These are phyloP conservation scores for Chlorodrepanis virens DNA, from an alignment of 2,113 vertebrate genomes.

Conservation along the genomic window DNA sequence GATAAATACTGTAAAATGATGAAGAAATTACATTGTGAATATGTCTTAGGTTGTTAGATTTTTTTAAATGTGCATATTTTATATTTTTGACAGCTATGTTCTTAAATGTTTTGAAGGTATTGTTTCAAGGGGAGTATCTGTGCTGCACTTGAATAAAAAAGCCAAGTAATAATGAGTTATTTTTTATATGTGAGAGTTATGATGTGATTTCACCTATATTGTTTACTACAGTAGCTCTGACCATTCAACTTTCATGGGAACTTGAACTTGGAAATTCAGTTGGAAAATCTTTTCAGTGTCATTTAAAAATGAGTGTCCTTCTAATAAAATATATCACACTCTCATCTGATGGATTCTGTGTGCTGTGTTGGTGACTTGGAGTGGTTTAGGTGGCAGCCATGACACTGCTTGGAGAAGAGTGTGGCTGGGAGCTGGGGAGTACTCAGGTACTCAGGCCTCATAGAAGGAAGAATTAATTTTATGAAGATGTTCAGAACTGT, in stretches of 20 bases:
- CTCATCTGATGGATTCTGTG: background rate
- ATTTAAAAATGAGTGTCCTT: background rate
- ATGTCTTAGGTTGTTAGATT: background rate
- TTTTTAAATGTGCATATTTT: conserved; percentile 45
- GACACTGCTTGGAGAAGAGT: background rate
- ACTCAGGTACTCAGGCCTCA: background rate
- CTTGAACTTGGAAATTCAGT: background rate
- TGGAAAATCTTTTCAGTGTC: background rate
- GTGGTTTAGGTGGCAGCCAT: background rate
- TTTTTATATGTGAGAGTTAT: background rate
- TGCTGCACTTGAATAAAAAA: conserved; percentile 54
- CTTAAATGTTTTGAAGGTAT: conserved; percentile 26
- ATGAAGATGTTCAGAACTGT: background rate
- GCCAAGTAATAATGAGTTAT: background rate
- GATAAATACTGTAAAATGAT: background rate
- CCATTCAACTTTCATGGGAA: background rate
- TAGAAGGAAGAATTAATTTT: background rate
- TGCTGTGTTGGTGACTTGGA: background rate
- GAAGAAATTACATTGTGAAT: background rate
- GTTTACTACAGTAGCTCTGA: background rate
- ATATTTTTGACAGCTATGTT: conserved; percentile 4
- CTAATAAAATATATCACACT: background rate
- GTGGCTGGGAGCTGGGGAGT: background rate
- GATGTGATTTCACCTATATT: background rate
- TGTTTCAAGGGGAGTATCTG: conserved; percentile 9